Base-by-base conservation (phyloP, 1,140 invertebrate species). In the Diorhabda sublineata region DNA sequence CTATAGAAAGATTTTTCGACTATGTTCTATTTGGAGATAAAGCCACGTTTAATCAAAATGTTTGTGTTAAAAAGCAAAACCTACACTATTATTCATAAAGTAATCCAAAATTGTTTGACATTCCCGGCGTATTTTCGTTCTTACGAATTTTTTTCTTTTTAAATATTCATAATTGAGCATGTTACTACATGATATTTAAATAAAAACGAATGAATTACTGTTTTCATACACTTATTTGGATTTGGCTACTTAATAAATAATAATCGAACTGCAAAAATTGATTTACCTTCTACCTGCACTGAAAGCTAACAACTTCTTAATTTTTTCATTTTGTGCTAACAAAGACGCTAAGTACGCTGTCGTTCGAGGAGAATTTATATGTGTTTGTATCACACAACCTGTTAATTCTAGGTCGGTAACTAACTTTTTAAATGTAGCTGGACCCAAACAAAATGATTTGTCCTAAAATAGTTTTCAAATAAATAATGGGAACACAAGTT, bases 321-420 rank as follows among this genome's bases (percentile, higher is more conserved):
- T 84, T 42, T 85, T 83, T 60, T 85, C 84, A n/a, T 88, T 85
- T 52, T 87, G 85, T 6, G 82, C 78, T 41, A 92, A 80, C n/a
- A 92, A 81, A 1, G 85, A 86, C 0, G 89, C 90, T 5, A 92
- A 75, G 75, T 92, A 93, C 2, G 88, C 91, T 0, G 89, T 90
- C 44, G 90, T 88, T 4, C 90, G 83, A 0, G 90, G 90, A 0
- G 91, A 91, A 0, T 88, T 87, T 0, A 90, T 85, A 75, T 93
- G 91, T 0, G 90, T 92, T 74, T 92, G 86, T 0, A 91, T 84
- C 0, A 92, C 88, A n/a, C 87, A 89, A 3, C 91, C 91, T 42
- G 85, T 85, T 4, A 93, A 79, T 61, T 86, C 83, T 67, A 87
- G 84, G 6, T 86, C 85, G 0, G 85, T 83, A 52, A 92, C 83